Conservation (phyloP, 2,113 vertebrate genomes). For the Elgaria multicarinata region DNA sequence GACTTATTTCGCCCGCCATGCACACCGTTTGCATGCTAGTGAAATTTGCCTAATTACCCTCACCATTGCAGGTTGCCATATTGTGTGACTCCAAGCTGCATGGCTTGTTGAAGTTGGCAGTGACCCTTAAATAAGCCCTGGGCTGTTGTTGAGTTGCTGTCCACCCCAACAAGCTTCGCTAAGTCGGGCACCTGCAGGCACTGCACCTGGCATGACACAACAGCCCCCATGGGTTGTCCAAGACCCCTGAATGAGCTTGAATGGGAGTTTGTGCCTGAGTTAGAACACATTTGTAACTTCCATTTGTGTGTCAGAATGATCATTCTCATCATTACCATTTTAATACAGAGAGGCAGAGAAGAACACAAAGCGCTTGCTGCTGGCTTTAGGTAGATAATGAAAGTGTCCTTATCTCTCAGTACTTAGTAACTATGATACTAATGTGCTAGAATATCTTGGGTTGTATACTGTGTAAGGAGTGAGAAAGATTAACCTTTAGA, state of each 20-base stretch:
- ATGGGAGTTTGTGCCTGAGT: background rate
- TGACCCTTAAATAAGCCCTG: too few species aligned
- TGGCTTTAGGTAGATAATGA: constrained; percentile 47
- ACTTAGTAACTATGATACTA: constrained; percentile 59
- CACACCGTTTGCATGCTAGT: too few species aligned
- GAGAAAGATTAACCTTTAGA: constrained; percentile 43
- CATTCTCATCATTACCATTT: background rate
- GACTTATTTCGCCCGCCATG: too few species aligned
- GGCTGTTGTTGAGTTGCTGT: too few species aligned
- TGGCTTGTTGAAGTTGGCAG: too few species aligned
- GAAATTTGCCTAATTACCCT: too few species aligned
- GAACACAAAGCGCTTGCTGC: constrained; percentile 23
- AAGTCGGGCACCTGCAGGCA: too few species aligned
- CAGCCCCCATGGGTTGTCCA: background rate
- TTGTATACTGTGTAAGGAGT: constrained; percentile 43
- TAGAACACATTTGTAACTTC: background rate
- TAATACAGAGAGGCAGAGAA: constrained; percentile 33
- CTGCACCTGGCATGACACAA: too few species aligned
- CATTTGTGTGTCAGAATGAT: background rate
- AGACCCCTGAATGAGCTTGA: background rate
- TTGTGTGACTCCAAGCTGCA: too few species aligned
- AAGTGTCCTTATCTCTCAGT: constrained; percentile 59
- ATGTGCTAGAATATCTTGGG: constrained; percentile 40
- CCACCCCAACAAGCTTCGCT: too few species aligned
- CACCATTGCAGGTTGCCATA: too few species aligned